A percentile compares a stretch with the other conserved stretches of the same genome.
Evolutionary conservation across 1,140 invertebrate genomes (phyloP).

Genomic region (Bombus turneri): DNA sequence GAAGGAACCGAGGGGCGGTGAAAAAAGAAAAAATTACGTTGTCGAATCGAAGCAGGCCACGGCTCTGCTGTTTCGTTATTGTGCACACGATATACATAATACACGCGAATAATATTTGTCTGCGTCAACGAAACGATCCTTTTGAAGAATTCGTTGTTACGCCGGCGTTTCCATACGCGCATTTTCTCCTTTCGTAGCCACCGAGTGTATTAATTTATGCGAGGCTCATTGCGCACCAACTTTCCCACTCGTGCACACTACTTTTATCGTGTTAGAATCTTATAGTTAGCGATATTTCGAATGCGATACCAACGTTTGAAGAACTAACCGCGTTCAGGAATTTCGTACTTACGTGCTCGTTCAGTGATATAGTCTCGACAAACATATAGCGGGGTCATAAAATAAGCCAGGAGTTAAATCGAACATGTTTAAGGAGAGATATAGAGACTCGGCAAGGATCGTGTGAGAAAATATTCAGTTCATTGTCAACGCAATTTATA

Average conservation of each 20-base stretch:
- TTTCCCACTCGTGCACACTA: background rate
- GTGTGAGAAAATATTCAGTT: no score
- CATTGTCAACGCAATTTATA: no score
- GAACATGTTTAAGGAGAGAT: no score
- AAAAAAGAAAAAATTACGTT: conserved; percentile 15
- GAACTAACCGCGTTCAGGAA: no score
- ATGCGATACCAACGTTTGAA: no score
- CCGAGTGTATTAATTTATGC: conserved; percentile 53
- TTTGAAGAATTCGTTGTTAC: conserved; percentile 10
- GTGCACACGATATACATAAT: conserved; percentile 60
- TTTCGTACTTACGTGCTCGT: no score
- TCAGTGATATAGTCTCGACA: no score
- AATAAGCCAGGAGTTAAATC: no score
- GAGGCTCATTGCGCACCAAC: background rate
- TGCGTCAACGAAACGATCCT: conserved; percentile 50
- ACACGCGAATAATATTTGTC: conserved; percentile 62
- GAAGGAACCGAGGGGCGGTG: background rate
- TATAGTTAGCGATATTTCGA: background rate
- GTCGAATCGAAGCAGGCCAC: conserved; percentile 57
- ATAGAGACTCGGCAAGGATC: no score
- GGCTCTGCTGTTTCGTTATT: conserved; percentile 47
- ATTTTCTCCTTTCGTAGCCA: background rate
- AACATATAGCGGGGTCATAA: no score
- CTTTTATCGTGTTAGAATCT: background rate
- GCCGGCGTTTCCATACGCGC: conserved; percentile 13